Conservation (phyloP, 2,888 invertebrate species). For the Drosophila mettleri region DNA sequence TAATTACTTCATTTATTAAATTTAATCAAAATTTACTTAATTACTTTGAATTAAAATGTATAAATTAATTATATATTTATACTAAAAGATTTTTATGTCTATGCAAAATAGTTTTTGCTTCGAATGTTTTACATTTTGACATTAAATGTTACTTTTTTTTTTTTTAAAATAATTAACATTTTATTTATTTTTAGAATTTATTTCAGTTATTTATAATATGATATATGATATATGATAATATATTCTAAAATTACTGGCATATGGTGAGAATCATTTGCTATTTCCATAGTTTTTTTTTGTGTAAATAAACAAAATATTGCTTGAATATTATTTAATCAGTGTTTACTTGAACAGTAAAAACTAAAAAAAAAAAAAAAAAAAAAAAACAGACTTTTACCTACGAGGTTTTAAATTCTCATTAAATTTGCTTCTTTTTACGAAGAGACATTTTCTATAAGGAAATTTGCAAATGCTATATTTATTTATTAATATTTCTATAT, state of each 20-base stretch:
- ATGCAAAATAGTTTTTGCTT: background rate
- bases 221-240: too few species aligned
- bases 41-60: too few species aligned
- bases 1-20: too few species aligned
- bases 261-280: background rate
- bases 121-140: background rate
- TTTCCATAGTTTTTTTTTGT: background rate
- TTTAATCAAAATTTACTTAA: too few species aligned
- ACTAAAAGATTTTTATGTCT: background rate
- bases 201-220: too few species aligned
- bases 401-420: background rate
- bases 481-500: background rate
- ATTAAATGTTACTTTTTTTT: background rate
- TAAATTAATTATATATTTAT: too few species aligned
- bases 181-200: background rate
- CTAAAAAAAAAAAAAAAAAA: too few species aligned
- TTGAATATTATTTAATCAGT: background rate
- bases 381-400: background rate
- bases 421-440: background rate
- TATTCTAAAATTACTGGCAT: background rate
- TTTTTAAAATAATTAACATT: too few species aligned
- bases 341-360: background rate
- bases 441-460: too few species aligned
- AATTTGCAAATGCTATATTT: background rate
- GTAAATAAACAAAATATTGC: background rate